Evolutionary conservation across 2,113 vertebrate genomes (phyloP).

Genomic region (Gymnogyps californianus): DNA sequence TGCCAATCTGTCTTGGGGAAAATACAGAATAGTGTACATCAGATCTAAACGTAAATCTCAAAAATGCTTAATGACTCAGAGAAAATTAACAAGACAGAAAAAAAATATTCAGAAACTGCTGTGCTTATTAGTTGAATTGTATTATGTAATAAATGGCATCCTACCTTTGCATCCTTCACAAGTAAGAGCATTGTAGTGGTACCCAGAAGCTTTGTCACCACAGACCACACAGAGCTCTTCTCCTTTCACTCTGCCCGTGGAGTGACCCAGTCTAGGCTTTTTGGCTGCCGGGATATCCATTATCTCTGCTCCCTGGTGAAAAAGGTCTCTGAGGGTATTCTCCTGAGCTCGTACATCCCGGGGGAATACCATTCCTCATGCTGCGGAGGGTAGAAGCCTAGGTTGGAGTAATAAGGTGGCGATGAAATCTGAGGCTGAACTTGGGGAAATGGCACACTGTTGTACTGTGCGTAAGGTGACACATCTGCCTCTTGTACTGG

Average conservation of each 20-base stretch:
- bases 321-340: constrained; percentile 80
- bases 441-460: constrained; percentile 80
- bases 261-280: constrained; percentile 78
- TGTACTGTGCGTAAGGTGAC: constrained; percentile 82
- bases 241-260: constrained; percentile 84
- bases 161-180: constrained; percentile 99
- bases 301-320: constrained; percentile 81
- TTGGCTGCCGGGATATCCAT: constrained; percentile 78
- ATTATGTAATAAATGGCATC: background rate
- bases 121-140: background rate
- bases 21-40: background rate
- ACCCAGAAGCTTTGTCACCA: constrained; percentile 96
- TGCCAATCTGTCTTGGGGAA: background rate
- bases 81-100: background rate
- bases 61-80: background rate
- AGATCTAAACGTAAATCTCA: background rate
- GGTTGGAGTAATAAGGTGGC: constrained; percentile 84
- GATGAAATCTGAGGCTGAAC: constrained; percentile 84
- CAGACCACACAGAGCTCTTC: constrained; percentile 97
- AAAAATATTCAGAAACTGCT: background rate
- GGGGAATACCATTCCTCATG: constrained; percentile 89
- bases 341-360: constrained; percentile 85
- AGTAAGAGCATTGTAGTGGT: constrained; percentile 97
- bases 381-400: constrained; percentile 86
- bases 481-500: constrained; percentile 85